These are phyloP conservation scores for Capreolus pygargus DNA, from an alignment of 2,113 vertebrate species.

Conservation along the genomic window DNA sequence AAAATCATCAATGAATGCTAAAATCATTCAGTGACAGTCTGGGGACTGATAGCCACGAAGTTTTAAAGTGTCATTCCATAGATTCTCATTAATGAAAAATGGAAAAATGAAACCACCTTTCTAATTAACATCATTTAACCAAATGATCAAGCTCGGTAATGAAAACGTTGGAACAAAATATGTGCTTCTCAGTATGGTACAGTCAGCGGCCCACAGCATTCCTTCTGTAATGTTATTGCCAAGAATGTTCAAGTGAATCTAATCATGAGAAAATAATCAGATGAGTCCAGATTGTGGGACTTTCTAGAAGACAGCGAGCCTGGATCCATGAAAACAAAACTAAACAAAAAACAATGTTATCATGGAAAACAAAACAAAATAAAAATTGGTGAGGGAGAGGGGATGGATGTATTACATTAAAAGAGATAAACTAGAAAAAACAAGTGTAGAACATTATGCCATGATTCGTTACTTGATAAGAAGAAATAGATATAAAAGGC, in stretches of 20 bases:
- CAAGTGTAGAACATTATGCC: neutral
- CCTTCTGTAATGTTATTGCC: fast-evolving
- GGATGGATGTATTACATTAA: neutral
- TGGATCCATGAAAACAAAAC: neutral
- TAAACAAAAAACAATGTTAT: neutral
- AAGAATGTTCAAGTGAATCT: neutral
- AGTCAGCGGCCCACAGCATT: fast-evolving
- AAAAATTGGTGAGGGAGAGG: neutral
- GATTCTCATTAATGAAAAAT: neutral
- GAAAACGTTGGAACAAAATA: fast-evolving
- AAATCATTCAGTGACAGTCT: neutral
- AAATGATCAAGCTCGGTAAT: neutral
- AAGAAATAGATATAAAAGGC: neutral
- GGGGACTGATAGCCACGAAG: neutral
- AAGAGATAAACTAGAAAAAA: neutral
- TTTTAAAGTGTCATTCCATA: neutral
- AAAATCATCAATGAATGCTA: neutral
- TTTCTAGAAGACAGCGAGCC: neutral
- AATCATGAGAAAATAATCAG: neutral
- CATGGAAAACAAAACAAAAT: neutral
- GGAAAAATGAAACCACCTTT: neutral
- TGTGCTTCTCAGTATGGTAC: fast-evolving
- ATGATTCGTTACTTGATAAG: neutral
- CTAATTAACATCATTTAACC: neutral
- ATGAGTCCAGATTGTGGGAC: neutral